phyloP scores from a whole-genome alignment of 1,140 invertebrate species.

The Physella acuta region DNA sequence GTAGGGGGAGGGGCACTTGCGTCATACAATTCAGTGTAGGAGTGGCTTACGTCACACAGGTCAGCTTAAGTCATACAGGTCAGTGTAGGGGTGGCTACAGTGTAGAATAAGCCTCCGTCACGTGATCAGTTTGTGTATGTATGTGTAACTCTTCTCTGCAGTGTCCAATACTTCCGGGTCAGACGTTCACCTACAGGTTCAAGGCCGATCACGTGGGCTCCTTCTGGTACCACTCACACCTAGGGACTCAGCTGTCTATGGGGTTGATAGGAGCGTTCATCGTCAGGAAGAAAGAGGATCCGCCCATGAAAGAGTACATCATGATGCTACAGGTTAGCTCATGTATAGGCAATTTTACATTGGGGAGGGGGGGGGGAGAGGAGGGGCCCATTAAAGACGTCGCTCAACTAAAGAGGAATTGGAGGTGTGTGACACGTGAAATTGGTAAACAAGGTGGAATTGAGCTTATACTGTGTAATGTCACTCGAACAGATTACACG shows the following conservation, averaged over 20 bases:
- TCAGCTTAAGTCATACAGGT: background rate
- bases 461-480: background rate
- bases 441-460: background rate
- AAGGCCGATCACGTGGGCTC: slow-evolving; percentile 44
- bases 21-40: background rate
- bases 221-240: slow-evolving; percentile 55
- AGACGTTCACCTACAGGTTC: slow-evolving; percentile 78
- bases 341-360: background rate
- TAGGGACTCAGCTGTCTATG: slow-evolving; percentile 43
- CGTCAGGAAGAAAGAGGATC: slow-evolving; percentile 27
- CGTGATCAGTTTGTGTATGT: too few relatives aligned
- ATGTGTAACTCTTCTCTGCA: slow-evolving; percentile 60
- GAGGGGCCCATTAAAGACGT: background rate
- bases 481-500: background rate
- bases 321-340: slow-evolving; percentile 26
- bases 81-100: too few relatives aligned
- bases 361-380: background rate
- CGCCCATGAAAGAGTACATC: slow-evolving; percentile 31
- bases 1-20: background rate
- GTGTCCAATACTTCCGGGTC: slow-evolving; percentile 82
- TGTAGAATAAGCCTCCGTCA: too few relatives aligned
- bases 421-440: background rate
- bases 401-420: too few relatives aligned
- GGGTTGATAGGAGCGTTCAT: slow-evolving; percentile 48
- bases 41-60: background rate